Conservation (phyloP, 2,797 vertebrate genomes). For the Platyrinchus mystaceus region DNA sequence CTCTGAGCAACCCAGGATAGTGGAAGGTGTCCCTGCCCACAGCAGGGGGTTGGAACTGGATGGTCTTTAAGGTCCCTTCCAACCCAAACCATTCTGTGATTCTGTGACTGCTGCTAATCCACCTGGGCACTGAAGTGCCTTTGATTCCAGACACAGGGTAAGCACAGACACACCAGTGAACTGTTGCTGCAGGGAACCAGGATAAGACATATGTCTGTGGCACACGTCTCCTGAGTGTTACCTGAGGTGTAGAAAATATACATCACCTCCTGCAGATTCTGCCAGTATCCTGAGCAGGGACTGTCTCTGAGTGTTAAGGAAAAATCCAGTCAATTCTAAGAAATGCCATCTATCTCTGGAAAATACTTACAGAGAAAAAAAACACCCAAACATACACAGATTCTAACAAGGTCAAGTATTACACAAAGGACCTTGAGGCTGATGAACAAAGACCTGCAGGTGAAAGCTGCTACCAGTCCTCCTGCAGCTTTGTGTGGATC, state of each 20-base stretch:
- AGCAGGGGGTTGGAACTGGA: background rate
- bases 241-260: background rate
- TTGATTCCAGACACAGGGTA: background rate
- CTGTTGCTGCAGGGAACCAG: background rate
- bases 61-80: background rate
- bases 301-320: background rate
- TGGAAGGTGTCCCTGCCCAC: background rate
- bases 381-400: background rate
- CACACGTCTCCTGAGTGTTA: background rate
- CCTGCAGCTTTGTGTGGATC: background rate
- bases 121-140: fast-evolving
- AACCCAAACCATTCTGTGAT: background rate
- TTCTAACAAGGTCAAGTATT: background rate
- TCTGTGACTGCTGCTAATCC: background rate
- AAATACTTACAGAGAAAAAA: background rate
- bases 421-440: background rate
- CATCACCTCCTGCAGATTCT: background rate
- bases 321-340: background rate
- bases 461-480: background rate
- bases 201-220: background rate
- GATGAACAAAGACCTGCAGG: background rate
- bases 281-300: background rate
- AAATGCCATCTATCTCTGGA: background rate
- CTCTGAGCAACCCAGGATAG: background rate
- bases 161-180: background rate